These are phyloP conservation scores for Acinonyx jubatus DNA, from an alignment of 2,113 vertebrate genomes.

Conservation along the genomic window DNA sequence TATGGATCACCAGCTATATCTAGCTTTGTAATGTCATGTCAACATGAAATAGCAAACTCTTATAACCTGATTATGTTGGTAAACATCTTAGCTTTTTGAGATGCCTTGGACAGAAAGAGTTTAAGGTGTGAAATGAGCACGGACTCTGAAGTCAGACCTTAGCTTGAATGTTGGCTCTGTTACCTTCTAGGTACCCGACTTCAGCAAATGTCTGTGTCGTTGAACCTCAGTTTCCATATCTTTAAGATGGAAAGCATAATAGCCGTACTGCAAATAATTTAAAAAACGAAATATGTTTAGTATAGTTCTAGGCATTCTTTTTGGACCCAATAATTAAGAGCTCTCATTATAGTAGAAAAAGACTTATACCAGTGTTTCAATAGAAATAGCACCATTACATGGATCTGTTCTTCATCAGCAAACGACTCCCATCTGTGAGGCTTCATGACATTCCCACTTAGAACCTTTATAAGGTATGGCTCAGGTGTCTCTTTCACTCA, in stretches of 20 bases:
- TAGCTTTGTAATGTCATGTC: background rate
- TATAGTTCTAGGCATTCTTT: background rate
- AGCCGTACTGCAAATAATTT: background rate
- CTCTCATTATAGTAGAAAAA: background rate
- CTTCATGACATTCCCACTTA: background rate
- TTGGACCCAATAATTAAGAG: background rate
- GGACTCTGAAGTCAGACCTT: background rate
- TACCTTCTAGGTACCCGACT: background rate
- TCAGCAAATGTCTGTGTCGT: background rate
- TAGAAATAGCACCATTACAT: background rate
- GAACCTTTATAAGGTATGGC: background rate
- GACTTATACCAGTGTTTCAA: background rate
- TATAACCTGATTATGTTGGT: background rate
- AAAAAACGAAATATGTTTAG: background rate
- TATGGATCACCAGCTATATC: background rate
- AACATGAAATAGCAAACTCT: background rate
- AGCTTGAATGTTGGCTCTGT: background rate
- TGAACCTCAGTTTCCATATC: background rate
- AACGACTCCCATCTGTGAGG: background rate
- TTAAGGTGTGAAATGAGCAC: background rate
- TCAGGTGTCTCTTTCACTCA: background rate
- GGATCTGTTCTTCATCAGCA: background rate
- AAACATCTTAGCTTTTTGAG: background rate
- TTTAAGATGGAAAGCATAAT: background rate
- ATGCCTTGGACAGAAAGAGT: background rate